Percentiles rank a stretch among this genome's conserved stretches.
These are phyloP conservation scores for Rhodophaea formosa DNA, from an alignment of 2,888 invertebrate genomes.

Conservation along the genomic window DNA sequence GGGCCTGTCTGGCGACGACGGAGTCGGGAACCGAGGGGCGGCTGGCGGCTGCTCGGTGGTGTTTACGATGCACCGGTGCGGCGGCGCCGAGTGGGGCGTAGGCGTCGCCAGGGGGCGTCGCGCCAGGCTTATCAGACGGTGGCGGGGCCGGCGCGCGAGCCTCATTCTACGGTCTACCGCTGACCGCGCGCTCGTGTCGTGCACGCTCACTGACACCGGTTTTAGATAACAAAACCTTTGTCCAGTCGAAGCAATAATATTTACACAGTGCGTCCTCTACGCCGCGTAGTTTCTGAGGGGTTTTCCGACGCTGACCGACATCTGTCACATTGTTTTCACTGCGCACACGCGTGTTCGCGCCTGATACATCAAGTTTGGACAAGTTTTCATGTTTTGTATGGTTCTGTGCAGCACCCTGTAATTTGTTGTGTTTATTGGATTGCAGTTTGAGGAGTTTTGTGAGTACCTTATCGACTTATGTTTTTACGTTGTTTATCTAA, in stretches of 20 bases:
- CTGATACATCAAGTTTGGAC: conserved; percentile 68
- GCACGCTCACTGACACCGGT: conserved; percentile 68
- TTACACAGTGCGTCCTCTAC: conserved; percentile 66
- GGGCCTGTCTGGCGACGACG: conserved; percentile 60
- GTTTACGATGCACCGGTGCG: conserved; percentile 67
- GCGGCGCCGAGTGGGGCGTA: conserved; percentile 76
- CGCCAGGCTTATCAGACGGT: conserved; percentile 80
- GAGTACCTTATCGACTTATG: conserved; percentile 37
- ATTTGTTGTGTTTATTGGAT: conserved; percentile 66
- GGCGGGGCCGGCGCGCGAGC: conserved; percentile 78
- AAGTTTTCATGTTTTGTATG: conserved; percentile 57
- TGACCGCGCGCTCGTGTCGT: conserved; percentile 68
- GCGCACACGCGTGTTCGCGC: conserved; percentile 69
- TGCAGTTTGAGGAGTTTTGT: conserved; percentile 67
- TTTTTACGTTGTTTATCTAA: not conserved
- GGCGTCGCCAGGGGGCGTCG: conserved; percentile 81
- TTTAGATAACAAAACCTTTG: conserved; percentile 80
- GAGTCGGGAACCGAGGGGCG: conserved; percentile 61
- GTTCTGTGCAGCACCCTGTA: conserved; percentile 50
- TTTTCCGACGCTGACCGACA: conserved; percentile 72
- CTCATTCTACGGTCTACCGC: conserved; percentile 74
- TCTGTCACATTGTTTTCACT: conserved; percentile 72
- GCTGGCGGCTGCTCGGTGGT: conserved; percentile 49
- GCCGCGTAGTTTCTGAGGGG: conserved; percentile 73
- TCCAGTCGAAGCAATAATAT: conserved; percentile 77